Percentiles rank a stretch among this genome's conserved stretches.
Evolutionary conservation across 1,140 invertebrate species (phyloP).

Genomic region (Rhynchophorus ferrugineus): DNA sequence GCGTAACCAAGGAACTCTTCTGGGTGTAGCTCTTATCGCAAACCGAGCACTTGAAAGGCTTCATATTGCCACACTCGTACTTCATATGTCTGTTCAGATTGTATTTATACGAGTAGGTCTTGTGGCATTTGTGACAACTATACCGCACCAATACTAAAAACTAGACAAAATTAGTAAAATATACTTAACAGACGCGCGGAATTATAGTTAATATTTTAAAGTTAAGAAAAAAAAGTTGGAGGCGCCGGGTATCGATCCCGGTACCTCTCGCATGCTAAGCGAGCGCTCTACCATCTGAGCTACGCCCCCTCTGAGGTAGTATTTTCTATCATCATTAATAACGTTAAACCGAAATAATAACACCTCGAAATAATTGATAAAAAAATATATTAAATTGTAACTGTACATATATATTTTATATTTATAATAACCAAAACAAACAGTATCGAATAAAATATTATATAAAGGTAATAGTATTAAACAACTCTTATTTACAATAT

Average conservation of each 20-base stretch:
- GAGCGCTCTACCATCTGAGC: constrained; percentile 36
- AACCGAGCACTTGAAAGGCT: constrained; percentile 11
- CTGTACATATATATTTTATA: no score
- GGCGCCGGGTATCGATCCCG: constrained; percentile 35
- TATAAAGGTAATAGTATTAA: no score
- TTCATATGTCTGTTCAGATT: constrained; percentile 17
- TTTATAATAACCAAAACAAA: no score
- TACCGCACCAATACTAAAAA: constrained; percentile 9
- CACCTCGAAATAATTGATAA: no score
- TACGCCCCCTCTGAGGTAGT: constrained; percentile 28
- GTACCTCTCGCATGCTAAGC: constrained; percentile 36
- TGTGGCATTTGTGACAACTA: constrained; percentile 7
- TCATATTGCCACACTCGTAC: constrained; percentile 19
- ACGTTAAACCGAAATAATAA: no score
- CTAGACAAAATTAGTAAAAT: no score
- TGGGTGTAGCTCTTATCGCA: constrained; percentile 17
- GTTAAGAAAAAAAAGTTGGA: constrained; percentile 16
- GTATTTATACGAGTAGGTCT: constrained; percentile 15
- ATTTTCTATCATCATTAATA: no score
- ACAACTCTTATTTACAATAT: no score
- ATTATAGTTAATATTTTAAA: no score
- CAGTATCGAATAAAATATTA: no score
- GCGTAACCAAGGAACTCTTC: constrained; percentile 8
- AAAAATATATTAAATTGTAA: no score
- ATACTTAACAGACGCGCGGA: no score